These are phyloP conservation scores for Andricus grossulariae DNA, from an alignment of 1,140 invertebrate genomes.

Conservation along the genomic window DNA sequence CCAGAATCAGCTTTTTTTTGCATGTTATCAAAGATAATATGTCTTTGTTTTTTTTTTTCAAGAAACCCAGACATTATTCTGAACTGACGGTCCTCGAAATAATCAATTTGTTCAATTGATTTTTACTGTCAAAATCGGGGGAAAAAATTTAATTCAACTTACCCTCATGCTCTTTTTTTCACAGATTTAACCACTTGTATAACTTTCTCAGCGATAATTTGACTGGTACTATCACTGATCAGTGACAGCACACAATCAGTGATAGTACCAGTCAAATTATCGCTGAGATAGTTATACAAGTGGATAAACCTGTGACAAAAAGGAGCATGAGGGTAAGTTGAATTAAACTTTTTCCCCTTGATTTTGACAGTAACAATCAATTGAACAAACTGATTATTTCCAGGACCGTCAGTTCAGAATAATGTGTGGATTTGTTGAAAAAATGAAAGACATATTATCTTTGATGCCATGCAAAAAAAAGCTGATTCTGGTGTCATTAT, in stretches of 20 bases:
- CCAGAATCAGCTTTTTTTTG: too few relatives aligned
- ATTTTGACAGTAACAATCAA: background rate
- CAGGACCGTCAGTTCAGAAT: too few relatives aligned
- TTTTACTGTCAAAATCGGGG: background rate
- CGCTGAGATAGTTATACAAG: slow-evolving; percentile 77
- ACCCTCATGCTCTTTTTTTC: slow-evolving; percentile 73
- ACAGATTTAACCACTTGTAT: slow-evolving; percentile 70
- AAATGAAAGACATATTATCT: too few relatives aligned
- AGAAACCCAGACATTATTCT: too few relatives aligned
- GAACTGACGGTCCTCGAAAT: too few relatives aligned
- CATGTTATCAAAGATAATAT: too few relatives aligned
- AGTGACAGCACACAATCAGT: slow-evolving; percentile 84
- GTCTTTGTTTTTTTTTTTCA: too few relatives aligned
- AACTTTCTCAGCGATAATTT: slow-evolving; percentile 78
- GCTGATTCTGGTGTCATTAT: too few relatives aligned
- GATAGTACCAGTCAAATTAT: slow-evolving; percentile 80
- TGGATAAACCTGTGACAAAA: slow-evolving; percentile 66
- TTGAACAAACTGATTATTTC: background rate
- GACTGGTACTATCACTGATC: slow-evolving; percentile 82
- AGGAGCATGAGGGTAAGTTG: slow-evolving; percentile 74
- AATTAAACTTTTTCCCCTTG: slow-evolving; percentile 42
- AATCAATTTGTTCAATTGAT: background rate
- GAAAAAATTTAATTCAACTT: slow-evolving; percentile 54
- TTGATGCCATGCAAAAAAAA: too few relatives aligned
- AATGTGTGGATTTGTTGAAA: too few relatives aligned